Percentiles rank a stretch among this genome's conserved stretches.
Conservation (phyloP, 1,140 invertebrate species). For the Trissolcus basalis region DNA sequence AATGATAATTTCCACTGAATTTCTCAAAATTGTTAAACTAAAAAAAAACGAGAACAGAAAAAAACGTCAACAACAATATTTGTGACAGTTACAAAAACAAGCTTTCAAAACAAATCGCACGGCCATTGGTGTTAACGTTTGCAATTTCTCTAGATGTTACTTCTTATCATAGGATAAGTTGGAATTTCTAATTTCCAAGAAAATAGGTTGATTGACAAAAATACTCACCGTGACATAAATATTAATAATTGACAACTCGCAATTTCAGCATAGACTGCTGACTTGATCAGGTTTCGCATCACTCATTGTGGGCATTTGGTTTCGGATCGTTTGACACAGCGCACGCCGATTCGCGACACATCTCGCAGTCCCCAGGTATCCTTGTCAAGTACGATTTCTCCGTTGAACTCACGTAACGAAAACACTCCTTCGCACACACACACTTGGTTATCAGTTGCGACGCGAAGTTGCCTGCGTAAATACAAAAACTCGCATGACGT, state of each 20-base stretch:
- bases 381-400: conserved; percentile 4
- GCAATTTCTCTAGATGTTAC: too few relatives aligned
- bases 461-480: conserved; percentile 20
- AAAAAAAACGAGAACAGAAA: background rate
- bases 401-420: background rate
- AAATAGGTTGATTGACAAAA: background rate
- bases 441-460: conserved; percentile 8
- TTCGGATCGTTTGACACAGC: background rate
- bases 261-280: conserved; percentile 10
- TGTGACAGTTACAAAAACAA: too few relatives aligned
- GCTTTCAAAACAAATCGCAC: too few relatives aligned
- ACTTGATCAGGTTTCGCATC: background rate
- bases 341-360: background rate
- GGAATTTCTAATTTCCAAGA: background rate
- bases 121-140: too few relatives aligned
- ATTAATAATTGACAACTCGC: conserved; percentile 34
- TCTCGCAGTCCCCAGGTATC: background rate
- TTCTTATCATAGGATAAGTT: background rate
- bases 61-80: too few relatives aligned
- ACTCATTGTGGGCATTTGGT: background rate
- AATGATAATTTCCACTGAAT: background rate
- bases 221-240: conserved; percentile 16
- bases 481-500: conserved; percentile 17
- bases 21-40: background rate
- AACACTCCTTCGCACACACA: conserved; percentile 11